These are phyloP conservation scores for Enteromius treurensis DNA, from an alignment of 2,797 vertebrate genomes.

Conservation along the genomic window DNA sequence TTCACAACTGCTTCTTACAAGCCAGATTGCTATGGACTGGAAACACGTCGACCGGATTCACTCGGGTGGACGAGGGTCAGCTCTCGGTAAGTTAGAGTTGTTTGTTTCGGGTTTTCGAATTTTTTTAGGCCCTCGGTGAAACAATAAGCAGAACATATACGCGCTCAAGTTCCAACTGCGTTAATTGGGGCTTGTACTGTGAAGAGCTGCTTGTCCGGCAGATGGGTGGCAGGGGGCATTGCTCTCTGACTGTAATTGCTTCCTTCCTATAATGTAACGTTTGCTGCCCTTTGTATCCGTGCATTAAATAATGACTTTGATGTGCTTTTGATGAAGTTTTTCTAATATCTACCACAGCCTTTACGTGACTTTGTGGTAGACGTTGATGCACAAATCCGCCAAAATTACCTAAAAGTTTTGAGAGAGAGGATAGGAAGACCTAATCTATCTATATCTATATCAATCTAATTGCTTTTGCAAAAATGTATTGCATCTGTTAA, in stretches of 20 bases:
- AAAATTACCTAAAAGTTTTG: background rate
- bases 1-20: conserved; percentile 83
- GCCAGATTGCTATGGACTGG: conserved; percentile 70
- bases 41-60: conserved; percentile 60
- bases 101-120: conserved; percentile 31
- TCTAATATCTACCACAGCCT: background rate
- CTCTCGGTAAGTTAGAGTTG: conserved; percentile 88
- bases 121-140: background rate
- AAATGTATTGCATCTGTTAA: background rate
- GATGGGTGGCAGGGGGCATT: conserved; percentile 79
- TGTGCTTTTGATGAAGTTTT: background rate
- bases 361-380: background rate
- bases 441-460: background rate
- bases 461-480: background rate
- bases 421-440: background rate
- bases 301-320: conserved; percentile 71
- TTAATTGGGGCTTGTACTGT: conserved; percentile 76
- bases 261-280: conserved; percentile 77
- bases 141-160: conserved; percentile 69
- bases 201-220: conserved; percentile 62
- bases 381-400: background rate
- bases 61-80: conserved; percentile 78
- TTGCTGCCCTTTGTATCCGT: conserved; percentile 74
- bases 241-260: conserved; percentile 81
- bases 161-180: conserved; percentile 75